Evolutionary conservation across 2,888 invertebrate species (phyloP), one percentile per base, ranked within the genome.

Genomic region (Drosophila cognata): DNA sequence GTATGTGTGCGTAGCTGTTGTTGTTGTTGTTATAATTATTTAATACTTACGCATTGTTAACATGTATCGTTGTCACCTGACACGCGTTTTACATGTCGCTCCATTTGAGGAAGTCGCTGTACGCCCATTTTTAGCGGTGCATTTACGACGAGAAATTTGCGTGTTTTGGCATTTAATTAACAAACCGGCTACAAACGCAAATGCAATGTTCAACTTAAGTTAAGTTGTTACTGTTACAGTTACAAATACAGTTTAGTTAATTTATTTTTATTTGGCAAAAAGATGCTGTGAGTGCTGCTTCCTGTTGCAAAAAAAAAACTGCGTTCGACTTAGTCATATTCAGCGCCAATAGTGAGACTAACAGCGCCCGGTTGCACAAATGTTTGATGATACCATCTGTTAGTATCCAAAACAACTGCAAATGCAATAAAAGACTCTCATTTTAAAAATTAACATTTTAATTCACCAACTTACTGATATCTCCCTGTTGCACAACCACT

Each of bases 351-450:
- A 0, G 98, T 98, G 86, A 99, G 97, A 94, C 99, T 99, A 91
- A 99, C 95, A 82, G 97, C 97, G 25, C 97, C 96, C 0, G 98
- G 97, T 53, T 97, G 94, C 68, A 98, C 97, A 84, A 95, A 94
- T 0, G 99, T 99, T 92, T 97, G 96, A 94, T 99, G 99, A 92
- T 97, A 99, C 99, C 99, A 99, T 65, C 96, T 95, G 92, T 99
- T 99, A 0, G 99, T 99, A 92, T 99, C 97, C 89, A 99, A 94
- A 56, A 98, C 96, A 94, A 99, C 98, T 98, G 94, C 5, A 94
- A 94, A 25, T 53, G 5, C 7, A 10, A 41, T 59, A 21, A 28
- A 33, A 41, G 0, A 7, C 13, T 18, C n/a, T 1, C 4, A 50
- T 31, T 21, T 13, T 0, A 7, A 36, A 4, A 0, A 21, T 11